These are phyloP conservation scores for Pandemis cinnamomeana DNA, from an alignment of 2,888 invertebrate genomes.

Conservation along the genomic window DNA sequence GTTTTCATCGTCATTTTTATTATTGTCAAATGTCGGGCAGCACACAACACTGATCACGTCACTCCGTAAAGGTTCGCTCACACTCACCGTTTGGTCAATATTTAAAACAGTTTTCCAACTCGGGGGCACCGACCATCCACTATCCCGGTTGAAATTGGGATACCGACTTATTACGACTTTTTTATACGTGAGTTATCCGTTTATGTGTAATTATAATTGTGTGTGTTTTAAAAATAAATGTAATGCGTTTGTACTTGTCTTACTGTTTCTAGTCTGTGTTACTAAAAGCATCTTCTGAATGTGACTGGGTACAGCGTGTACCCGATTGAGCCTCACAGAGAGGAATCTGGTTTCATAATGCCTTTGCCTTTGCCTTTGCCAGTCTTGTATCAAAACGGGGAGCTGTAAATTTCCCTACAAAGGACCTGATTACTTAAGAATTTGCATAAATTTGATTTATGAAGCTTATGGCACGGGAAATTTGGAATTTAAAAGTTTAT, in stretches of 20 bases:
- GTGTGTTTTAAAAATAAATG: too few relatives aligned
- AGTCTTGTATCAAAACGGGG: slow-evolving; percentile 5
- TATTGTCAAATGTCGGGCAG: too few relatives aligned
- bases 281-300: slow-evolving; percentile 24
- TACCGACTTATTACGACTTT: too few relatives aligned
- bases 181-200: too few relatives aligned
- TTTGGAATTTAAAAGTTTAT: slow-evolving; percentile 11
- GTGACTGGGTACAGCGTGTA: slow-evolving; percentile 30
- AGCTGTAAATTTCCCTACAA: slow-evolving; percentile 20
- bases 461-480: slow-evolving; percentile 7
- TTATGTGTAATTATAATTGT: too few relatives aligned
- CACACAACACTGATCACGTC: too few relatives aligned
- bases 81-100: too few relatives aligned
- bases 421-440: slow-evolving; percentile 30
- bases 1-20: too few relatives aligned
- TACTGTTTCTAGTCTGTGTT: slow-evolving; percentile 19
- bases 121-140: too few relatives aligned
- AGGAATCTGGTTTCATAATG: slow-evolving; percentile 31
- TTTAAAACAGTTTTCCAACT: too few relatives aligned
- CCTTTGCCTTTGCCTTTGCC: slow-evolving; percentile 6
- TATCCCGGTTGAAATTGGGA: too few relatives aligned
- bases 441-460: slow-evolving; percentile 34
- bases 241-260: not conserved
- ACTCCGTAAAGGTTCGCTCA: too few relatives aligned
- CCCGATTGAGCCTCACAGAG: slow-evolving; percentile 18